Conservation (phyloP, 2,797 vertebrate species). For the Petrocephalus schoutedeni region DNA sequence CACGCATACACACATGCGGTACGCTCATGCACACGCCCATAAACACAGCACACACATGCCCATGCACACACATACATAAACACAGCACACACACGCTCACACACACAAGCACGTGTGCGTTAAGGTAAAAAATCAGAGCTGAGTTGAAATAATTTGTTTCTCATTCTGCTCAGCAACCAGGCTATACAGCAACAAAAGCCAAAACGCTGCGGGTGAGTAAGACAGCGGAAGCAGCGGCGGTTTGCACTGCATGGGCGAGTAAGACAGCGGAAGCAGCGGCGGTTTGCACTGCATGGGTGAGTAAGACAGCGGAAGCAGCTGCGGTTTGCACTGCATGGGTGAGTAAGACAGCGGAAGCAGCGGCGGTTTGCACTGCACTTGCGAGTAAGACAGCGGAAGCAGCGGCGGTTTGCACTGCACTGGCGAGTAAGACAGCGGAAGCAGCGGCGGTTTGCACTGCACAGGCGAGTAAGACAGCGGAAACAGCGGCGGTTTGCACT, state of each 20-base stretch:
- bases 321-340: too few species aligned
- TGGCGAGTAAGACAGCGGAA: background rate
- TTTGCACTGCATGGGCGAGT: too few species aligned
- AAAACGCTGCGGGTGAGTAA: too few species aligned
- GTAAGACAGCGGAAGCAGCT: too few species aligned
- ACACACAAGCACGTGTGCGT: conserved; percentile 44
- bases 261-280: too few species aligned
- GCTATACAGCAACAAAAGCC: background rate
- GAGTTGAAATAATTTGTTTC: background rate
- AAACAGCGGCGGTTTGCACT: background rate
- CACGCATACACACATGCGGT: conserved; percentile 6
- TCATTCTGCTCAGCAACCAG: background rate
- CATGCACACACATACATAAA: conserved; percentile 11
- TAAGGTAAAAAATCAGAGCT: conserved; percentile 61
- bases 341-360: background rate
- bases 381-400: background rate
- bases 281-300: too few species aligned
- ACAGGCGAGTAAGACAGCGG: background rate
- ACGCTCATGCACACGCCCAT: conserved; percentile 25
- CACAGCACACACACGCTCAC: conserved; percentile 24
- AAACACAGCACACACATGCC: background rate
- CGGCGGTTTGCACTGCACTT: too few species aligned
- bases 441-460: background rate
- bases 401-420: too few species aligned
- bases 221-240: background rate